Percentiles rank a stretch among this genome's conserved stretches.
These are phyloP conservation scores for Myotis vivesi DNA, from an alignment of 2,797 vertebrate species.

Conservation along the genomic window DNA sequence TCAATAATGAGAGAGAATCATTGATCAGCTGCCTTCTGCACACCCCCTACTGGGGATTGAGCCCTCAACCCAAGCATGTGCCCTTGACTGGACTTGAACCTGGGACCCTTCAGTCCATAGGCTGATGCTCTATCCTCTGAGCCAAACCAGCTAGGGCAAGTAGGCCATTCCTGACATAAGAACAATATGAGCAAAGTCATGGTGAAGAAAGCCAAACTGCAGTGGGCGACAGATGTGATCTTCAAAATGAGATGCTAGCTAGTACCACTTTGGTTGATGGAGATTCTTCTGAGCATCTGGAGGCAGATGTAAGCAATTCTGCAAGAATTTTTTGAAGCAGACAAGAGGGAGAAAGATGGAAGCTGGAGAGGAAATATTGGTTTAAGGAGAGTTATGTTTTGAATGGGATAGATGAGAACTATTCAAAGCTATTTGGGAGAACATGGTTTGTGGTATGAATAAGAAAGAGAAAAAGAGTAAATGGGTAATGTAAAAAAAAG, in stretches of 20 bases:
- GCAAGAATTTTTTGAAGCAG: not conserved
- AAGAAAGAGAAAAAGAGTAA: not conserved
- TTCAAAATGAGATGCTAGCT: not conserved
- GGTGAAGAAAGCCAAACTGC: not conserved
- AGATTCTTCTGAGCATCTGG: not conserved
- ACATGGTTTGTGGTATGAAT: not conserved
- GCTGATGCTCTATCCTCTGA: no score
- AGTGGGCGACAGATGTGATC: not conserved
- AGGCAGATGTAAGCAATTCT: not conserved
- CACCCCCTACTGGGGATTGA: no score
- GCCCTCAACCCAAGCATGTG: no score
- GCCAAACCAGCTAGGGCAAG: not conserved
- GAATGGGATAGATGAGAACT: not conserved
- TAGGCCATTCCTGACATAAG: not conserved
- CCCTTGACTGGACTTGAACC: no score
- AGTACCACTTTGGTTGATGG: not conserved
- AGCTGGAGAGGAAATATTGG: not conserved
- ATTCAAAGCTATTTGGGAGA: not conserved
- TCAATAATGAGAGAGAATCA: no score
- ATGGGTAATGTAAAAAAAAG: not conserved
- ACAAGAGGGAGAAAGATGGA: not conserved
- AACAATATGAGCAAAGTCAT: not conserved
- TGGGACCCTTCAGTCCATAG: no score
- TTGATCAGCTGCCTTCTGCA: no score
- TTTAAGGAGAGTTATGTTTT: not conserved